phyloP scores from a whole-genome alignment of 2,888 invertebrate genomes.

The Tortrix viridana region DNA sequence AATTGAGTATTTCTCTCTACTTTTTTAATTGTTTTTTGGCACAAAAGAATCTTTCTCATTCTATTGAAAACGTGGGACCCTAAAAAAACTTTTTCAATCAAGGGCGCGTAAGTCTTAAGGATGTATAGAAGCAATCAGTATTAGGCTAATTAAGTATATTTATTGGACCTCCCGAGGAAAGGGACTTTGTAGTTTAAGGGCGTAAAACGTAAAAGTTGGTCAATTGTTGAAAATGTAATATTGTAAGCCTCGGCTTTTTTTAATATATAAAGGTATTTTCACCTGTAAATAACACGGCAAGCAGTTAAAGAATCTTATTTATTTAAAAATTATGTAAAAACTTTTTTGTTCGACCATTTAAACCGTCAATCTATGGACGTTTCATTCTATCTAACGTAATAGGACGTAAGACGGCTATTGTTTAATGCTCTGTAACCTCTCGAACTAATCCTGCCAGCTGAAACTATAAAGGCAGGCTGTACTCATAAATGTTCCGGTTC shows the following conservation, averaged over 20 bases:
- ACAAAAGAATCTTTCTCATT: slow-evolving; percentile 18
- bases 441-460: background rate
- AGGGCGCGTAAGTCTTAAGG: slow-evolving; percentile 55
- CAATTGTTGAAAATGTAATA: too few species aligned
- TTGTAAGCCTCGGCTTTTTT: too few species aligned
- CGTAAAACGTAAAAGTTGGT: background rate
- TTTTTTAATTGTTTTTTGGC: too few species aligned
- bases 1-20: too few species aligned
- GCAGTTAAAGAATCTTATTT: too few species aligned
- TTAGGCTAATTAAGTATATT: slow-evolving; percentile 56
- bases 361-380: too few species aligned
- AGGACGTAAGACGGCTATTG: too few species aligned
- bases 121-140: slow-evolving; percentile 51
- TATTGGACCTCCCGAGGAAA: slow-evolving; percentile 12
- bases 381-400: too few species aligned
- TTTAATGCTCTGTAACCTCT: background rate
- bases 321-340: too few species aligned
- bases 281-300: too few species aligned
- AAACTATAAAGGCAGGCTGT: background rate
- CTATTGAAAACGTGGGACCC: slow-evolving; percentile 21
- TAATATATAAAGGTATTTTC: too few species aligned
- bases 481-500: background rate
- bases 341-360: too few species aligned
- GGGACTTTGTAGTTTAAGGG: slow-evolving; percentile 38
- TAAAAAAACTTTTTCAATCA: slow-evolving; percentile 75